These are phyloP conservation scores for Gasterosteus nipponicus DNA, from an alignment of 2,113 vertebrate genomes.

Conservation along the genomic window DNA sequence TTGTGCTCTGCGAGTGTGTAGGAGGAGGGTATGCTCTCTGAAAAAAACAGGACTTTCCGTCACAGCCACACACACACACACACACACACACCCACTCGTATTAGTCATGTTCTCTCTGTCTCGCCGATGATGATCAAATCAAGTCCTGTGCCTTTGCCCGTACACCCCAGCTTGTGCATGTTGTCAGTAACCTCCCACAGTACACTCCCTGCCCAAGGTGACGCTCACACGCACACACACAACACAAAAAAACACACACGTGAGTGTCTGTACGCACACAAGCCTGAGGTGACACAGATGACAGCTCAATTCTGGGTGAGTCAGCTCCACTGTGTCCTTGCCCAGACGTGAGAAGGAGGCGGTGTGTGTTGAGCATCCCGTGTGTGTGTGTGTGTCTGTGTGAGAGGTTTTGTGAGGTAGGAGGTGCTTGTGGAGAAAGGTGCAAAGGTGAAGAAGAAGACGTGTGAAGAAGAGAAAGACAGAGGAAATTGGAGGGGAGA, in stretches of 20 bases:
- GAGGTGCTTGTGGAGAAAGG: constrained; percentile 31
- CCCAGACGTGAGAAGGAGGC: constrained; percentile 73
- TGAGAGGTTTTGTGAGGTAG: constrained; percentile 19
- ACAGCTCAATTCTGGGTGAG: constrained; percentile 80
- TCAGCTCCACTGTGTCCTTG: constrained; percentile 79
- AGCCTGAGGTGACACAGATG: constrained; percentile 78
- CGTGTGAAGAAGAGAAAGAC: not conserved
- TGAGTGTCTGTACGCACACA: constrained; percentile 5
- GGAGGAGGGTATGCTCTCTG: constrained; percentile 38
- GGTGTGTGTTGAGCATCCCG: constrained; percentile 46
- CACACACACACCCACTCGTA: constrained; percentile 11
- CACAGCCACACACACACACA: constrained; percentile 21
- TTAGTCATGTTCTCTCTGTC: constrained; percentile 72
- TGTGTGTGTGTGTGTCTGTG: constrained; percentile 19
- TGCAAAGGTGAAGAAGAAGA: constrained; percentile 58
- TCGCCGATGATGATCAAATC: constrained; percentile 71
- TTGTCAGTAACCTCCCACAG: constrained; percentile 79
- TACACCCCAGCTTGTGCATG: constrained; percentile 70
- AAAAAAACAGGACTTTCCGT: constrained; percentile 59
- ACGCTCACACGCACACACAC: constrained; percentile 36
- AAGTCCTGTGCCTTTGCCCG: constrained; percentile 57
- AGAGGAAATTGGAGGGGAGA: constrained; percentile 1
- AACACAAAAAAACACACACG: not conserved
- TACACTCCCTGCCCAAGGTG: constrained; percentile 73
- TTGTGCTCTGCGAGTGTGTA: not conserved